Evolutionary conservation across 2,888 invertebrate species (phyloP), one percentile per base, ranked within the genome.

Genomic region (Eledone cirrhosa): DNA sequence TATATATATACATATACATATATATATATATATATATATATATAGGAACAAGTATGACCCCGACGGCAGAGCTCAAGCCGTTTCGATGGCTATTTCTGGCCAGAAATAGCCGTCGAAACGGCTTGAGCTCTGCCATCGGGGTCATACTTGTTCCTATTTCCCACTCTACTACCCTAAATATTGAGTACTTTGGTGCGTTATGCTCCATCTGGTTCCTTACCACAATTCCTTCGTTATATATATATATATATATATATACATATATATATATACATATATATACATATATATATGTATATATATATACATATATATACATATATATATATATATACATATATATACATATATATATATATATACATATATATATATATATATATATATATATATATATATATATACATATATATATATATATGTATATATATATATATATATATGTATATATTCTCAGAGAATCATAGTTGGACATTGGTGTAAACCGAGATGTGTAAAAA

Each of bases 341-440:
- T n/a, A 65, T 65, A 65, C 19, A n/a, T 65, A 65, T 65, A 65
- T n/a, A 65, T 65, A 65, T 65, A 65, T 65, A 65, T n/a, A n/a
- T 65, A 65, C n/a, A 65, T 65, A 65, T 65, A 65, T 65, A 65
- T 65, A 65, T 65, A 65, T 14, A 65, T 65, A n/a, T n/a, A 65
- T 65, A 65, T 65, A 65, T 65, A 65, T 65, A 65, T n/a, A 65
- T n/a, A n/a, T 65, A 65, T n/a, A 65, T 65, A n/a, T 65, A 65
- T n/a, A 65, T 65, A 65, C 27, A n/a, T n/a, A 65, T 65, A 65
- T n/a, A 65, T n/a, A 65, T 65, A 65, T 65, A 65, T n/a, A 65
- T 65, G 19, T 14, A 65, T 65, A 65, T 65, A 65, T n/a, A 65
- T 65, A 65, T 65, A n/a, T n/a, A 65, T 65, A 65, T n/a, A 65